Conservation (phyloP, 2,888 invertebrate genomes). For the Pharmacophagus antenor region DNA sequence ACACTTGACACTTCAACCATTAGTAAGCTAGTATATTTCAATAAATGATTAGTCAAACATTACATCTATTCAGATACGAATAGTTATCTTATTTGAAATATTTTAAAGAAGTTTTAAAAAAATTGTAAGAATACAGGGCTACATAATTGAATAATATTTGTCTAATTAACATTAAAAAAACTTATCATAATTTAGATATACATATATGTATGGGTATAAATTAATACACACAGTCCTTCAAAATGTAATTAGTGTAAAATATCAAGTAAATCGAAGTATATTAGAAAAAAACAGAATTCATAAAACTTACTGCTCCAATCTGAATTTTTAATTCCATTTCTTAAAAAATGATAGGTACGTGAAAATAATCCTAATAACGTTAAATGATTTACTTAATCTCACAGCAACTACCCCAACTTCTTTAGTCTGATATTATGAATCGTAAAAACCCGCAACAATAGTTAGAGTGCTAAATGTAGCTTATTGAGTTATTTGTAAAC, state of each 20-base stretch:
- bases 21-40: constrained; percentile 23
- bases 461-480: constrained; percentile 45
- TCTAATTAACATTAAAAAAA: too few species aligned
- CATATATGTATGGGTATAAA: too few species aligned
- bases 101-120: background rate
- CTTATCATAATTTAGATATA: too few species aligned
- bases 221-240: too few species aligned
- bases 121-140: too few species aligned
- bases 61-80: constrained; percentile 1
- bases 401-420: too few species aligned
- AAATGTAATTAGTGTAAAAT: too few species aligned
- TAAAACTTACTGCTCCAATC: too few species aligned
- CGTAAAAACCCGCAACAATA: constrained; percentile 43
- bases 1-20: constrained; percentile 22
- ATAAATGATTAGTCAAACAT: constrained; percentile 25
- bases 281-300: too few species aligned
- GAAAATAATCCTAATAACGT: constrained; percentile 29
- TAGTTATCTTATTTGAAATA: background rate
- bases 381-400: constrained; percentile 40
- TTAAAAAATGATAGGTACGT: background rate
- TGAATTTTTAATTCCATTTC: background rate
- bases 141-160: too few species aligned
- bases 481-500: constrained; percentile 58
- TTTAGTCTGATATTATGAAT: constrained; percentile 51
- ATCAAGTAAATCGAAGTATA: too few species aligned